phyloP scores from a whole-genome alignment of 2,113 vertebrate species.

The human (Homo sapiens) region GRCh38 chr12:116455501-116456000 shows the following conservation, averaged over 20 bases:
- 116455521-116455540: neutral
- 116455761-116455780: neutral
- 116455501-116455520: neutral
- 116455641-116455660: neutral
- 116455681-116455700: neutral
- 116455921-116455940: neutral
- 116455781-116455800: conserved; percentile 20
- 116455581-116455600: neutral
- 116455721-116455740: conserved; percentile 58
- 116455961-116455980: neutral
- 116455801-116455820: conserved; percentile 62
- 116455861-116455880: conserved; percentile 85
- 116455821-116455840: conserved; percentile 76
- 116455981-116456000: neutral
- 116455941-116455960: neutral
- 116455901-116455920: neutral
- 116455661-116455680: neutral
- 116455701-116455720: conserved; percentile 47
- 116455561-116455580: neutral
- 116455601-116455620: rapidly evolving
- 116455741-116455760: conserved; percentile 60
- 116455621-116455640: neutral
- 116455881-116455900: conserved; percentile 77
- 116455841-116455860: conserved; percentile 82
- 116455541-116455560: neutral